Conservation (phyloP, 2,888 invertebrate species). For the Eupeodes latifasciatus region DNA sequence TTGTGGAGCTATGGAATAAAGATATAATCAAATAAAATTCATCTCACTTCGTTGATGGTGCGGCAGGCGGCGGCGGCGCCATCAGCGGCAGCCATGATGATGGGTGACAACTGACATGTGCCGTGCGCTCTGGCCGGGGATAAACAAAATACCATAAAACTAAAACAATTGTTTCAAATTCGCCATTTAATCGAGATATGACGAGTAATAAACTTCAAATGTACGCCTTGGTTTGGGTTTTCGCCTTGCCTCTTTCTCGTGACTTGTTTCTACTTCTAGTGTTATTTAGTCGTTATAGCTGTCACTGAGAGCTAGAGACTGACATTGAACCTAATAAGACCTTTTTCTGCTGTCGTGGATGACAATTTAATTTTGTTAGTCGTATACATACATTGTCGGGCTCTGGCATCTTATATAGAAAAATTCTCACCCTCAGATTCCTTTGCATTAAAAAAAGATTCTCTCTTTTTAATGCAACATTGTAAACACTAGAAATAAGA, state of each 20-base stretch:
- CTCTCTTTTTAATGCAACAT: slow-evolving; percentile 15
- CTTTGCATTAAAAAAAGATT: slow-evolving; percentile 11
- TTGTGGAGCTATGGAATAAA: neutral
- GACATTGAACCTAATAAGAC: slow-evolving; percentile 54
- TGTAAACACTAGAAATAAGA: neutral
- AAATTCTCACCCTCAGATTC: slow-evolving; percentile 20
- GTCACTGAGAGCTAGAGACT: slow-evolving; percentile 16
- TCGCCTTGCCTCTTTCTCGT: slow-evolving; percentile 33
- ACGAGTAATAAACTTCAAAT: slow-evolving; percentile 64
- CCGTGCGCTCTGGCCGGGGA: no score
- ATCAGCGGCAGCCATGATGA: neutral
- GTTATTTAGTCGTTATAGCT: neutral
- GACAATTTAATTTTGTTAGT: slow-evolving; percentile 22
- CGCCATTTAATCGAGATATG: slow-evolving; percentile 22
- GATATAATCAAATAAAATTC: neutral
- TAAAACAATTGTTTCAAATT: slow-evolving; percentile 48
- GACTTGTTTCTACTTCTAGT: slow-evolving; percentile 53
- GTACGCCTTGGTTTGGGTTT: neutral
- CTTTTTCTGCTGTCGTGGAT: neutral
- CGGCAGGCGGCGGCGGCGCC: neutral
- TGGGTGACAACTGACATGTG: no score
- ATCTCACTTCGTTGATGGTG: neutral
- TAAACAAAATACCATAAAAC: slow-evolving; percentile 39
- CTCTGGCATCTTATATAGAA: neutral
- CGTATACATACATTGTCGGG: neutral